These are phyloP conservation scores for Aporrectodea caliginosa DNA, from an alignment of 1,140 invertebrate genomes.

Conservation along the genomic window DNA sequence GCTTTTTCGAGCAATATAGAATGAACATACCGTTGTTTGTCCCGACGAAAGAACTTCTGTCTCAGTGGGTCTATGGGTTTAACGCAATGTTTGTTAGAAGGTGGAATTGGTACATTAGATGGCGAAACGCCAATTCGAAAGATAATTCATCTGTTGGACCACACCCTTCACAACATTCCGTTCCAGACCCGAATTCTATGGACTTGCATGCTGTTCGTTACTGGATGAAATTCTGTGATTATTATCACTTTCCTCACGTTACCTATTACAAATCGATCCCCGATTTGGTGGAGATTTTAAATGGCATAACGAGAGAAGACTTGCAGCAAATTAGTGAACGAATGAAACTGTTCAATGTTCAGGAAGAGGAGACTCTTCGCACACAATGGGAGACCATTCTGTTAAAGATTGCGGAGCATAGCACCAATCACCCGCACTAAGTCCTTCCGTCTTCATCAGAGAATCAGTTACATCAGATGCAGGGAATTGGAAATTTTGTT, in stretches of 20 bases:
- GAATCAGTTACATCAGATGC: too few relatives aligned
- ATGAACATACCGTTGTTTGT: slow-evolving; percentile 30
- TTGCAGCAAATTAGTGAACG: background rate
- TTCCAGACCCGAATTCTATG: background rate
- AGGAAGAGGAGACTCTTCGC: background rate
- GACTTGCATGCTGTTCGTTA: background rate
- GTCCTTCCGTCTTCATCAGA: too few relatives aligned
- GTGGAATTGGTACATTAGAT: background rate
- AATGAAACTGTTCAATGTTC: background rate
- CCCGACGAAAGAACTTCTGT: slow-evolving; percentile 17
- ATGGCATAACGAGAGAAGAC: background rate
- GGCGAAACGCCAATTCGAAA: background rate
- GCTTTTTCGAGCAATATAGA: slow-evolving; percentile 25
- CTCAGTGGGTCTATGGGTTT: background rate
- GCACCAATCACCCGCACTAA: background rate
- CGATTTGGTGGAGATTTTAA: background rate
- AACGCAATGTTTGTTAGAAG: slow-evolving; percentile 12
- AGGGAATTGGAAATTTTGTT: too few relatives aligned
- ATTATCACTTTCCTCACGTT: background rate
- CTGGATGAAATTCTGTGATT: background rate
- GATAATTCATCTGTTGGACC: background rate
- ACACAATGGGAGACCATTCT: background rate
- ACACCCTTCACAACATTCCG: background rate
- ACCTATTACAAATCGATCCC: background rate
- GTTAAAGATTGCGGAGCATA: background rate